These are phyloP conservation scores for Augiades crinisus DNA, from an alignment of 2,888 invertebrate genomes.

Conservation along the genomic window DNA sequence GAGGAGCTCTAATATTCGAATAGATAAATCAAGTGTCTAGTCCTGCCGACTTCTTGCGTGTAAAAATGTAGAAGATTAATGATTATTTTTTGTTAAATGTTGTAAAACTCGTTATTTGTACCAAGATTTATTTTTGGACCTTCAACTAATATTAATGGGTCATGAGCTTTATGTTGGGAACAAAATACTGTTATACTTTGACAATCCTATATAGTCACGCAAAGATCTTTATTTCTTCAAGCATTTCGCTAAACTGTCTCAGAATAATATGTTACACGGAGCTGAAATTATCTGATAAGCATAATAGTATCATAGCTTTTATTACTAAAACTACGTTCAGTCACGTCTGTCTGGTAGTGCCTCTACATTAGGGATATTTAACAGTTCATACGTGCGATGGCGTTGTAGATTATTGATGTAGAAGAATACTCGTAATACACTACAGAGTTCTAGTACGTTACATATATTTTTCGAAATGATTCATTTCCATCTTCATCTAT, in stretches of 20 bases:
- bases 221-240: too few species aligned
- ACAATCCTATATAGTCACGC: too few species aligned
- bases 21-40: constrained; percentile 68
- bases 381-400: constrained; percentile 20
- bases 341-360: constrained; percentile 49
- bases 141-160: too few species aligned
- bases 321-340: constrained; percentile 47
- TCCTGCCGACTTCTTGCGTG: constrained; percentile 53
- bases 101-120: too few species aligned
- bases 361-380: constrained; percentile 32
- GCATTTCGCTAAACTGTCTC: too few species aligned
- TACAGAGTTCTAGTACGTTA: too few species aligned
- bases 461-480: too few species aligned
- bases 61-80: constrained; percentile 63
- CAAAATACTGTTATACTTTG: too few species aligned
- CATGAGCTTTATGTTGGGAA: too few species aligned
- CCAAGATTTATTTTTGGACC: constrained; percentile 38
- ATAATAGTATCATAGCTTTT: constrained; percentile 33
- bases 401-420: background rate
- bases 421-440: background rate
- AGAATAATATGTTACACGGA: background rate
- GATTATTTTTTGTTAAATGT: constrained; percentile 44
- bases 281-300: background rate
- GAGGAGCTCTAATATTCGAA: constrained; percentile 64
- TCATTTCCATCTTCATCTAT: too few species aligned